These are phyloP conservation scores for Drosophila limbata DNA, from an alignment of 2,888 invertebrate species.

Conservation along the genomic window DNA sequence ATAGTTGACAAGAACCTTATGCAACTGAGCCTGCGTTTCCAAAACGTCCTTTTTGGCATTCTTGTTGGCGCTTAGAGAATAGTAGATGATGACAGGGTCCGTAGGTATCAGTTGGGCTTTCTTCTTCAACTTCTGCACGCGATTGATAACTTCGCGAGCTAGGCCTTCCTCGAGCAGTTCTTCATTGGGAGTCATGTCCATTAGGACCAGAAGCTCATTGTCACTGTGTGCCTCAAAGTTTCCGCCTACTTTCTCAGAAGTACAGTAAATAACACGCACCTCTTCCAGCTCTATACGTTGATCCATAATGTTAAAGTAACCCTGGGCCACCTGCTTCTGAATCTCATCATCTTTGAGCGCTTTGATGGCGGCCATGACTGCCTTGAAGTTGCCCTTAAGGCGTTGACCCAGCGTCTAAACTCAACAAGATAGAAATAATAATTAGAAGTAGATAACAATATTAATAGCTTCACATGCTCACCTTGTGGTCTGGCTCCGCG, in stretches of 20 bases:
- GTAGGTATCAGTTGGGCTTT: slow-evolving; percentile 96
- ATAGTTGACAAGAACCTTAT: slow-evolving; percentile 90
- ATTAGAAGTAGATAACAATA: neutral
- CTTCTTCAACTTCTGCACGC: slow-evolving; percentile 98
- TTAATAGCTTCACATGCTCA: slow-evolving; percentile 20
- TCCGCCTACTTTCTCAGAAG: slow-evolving; percentile 85
- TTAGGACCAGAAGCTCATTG: slow-evolving; percentile 93
- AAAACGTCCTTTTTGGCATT: slow-evolving; percentile 58
- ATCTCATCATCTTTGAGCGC: slow-evolving; percentile 91
- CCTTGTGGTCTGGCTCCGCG: slow-evolving; percentile 97
- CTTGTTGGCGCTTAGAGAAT: slow-evolving; percentile 85
- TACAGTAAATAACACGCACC: slow-evolving; percentile 89
- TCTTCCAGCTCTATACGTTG: slow-evolving; percentile 92
- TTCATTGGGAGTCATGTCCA: slow-evolving; percentile 95
- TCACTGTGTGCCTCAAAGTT: slow-evolving; percentile 96
- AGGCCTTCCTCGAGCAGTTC: slow-evolving; percentile 97
- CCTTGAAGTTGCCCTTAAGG: slow-evolving; percentile 95
- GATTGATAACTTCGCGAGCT: slow-evolving; percentile 97
- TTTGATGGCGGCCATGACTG: slow-evolving; percentile 93
- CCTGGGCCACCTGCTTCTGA: slow-evolving; percentile 90
- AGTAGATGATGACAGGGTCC: slow-evolving; percentile 94
- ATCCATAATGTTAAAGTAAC: slow-evolving; percentile 90
- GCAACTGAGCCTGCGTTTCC: slow-evolving; percentile 85
- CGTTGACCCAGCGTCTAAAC: slow-evolving; percentile 89
- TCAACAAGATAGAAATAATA: slow-evolving; percentile 1